Evolutionary conservation across 2,797 vertebrate species (phyloP).

Genomic region (Avahi laniger): DNA sequence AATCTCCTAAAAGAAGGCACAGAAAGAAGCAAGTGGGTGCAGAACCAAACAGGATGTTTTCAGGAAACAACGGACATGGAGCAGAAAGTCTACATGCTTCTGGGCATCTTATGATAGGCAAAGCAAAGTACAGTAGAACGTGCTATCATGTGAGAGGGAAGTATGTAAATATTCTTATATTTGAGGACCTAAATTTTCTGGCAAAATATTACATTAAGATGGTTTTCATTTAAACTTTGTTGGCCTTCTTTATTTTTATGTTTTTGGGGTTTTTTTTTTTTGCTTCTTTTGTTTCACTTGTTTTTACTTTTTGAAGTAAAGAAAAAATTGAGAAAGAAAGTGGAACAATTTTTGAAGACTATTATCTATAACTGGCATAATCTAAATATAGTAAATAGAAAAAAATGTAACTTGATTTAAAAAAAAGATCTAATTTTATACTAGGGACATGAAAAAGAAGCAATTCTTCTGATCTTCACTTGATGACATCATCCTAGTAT

Average conservation of each 20-base stretch:
- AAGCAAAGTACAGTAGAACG: neutral
- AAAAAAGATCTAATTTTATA: neutral
- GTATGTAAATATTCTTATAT: neutral
- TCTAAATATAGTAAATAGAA: neutral
- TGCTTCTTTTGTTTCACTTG: neutral
- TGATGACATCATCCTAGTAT: neutral
- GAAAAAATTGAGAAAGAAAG: conserved; percentile 5
- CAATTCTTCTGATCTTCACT: neutral
- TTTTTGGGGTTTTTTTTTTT: too few relatives aligned
- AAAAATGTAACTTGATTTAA: neutral
- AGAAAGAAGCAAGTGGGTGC: neutral
- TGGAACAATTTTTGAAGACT: neutral
- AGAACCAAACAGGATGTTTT: neutral
- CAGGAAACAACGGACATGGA: neutral
- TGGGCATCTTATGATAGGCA: neutral
- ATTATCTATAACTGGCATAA: neutral
- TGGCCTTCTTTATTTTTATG: neutral
- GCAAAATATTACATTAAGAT: neutral
- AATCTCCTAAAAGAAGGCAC: neutral
- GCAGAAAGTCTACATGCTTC: neutral
- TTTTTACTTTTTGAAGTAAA: neutral
- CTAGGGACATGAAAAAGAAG: neutral
- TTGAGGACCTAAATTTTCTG: neutral
- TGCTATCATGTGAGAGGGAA: neutral
- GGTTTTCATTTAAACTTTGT: neutral